Conservation (phyloP, 1,140 invertebrate genomes). For the Drosophila tropicalis region DNA sequence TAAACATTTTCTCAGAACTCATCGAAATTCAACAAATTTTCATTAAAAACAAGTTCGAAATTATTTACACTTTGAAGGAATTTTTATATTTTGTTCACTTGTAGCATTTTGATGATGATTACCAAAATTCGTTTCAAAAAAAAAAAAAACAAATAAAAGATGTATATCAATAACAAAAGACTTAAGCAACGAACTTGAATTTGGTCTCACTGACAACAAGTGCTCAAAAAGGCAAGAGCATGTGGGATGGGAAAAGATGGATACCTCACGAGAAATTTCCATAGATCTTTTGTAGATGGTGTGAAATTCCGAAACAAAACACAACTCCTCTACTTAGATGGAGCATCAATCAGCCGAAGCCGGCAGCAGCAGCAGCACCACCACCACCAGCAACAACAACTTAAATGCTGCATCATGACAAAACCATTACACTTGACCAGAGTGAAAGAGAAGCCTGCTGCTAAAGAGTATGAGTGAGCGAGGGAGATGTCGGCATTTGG, state of each 20-base stretch:
- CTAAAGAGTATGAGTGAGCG: background rate
- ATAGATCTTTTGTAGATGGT: slow-evolving; percentile 54
- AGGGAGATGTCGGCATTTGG: slow-evolving; percentile 69
- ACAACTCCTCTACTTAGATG: slow-evolving; percentile 66
- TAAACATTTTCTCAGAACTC: no score
- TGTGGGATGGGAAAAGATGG: slow-evolving; percentile 39
- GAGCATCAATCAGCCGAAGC: slow-evolving; percentile 74
- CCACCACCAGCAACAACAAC: slow-evolving; percentile 43
- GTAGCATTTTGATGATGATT: background rate
- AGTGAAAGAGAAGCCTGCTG: slow-evolving; percentile 23
- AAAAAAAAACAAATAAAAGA: background rate
- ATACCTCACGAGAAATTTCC: slow-evolving; percentile 52
- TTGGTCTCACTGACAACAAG: slow-evolving; percentile 19
- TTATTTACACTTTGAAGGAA: background rate
- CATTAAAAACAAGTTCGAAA: background rate
- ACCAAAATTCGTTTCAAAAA: background rate
- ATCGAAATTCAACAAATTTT: background rate
- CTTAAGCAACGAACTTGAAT: slow-evolving; percentile 50
- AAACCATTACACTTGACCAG: slow-evolving; percentile 81
- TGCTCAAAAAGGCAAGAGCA: slow-evolving; percentile 19
- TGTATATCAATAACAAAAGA: slow-evolving; percentile 31
- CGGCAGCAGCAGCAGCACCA: slow-evolving; percentile 54
- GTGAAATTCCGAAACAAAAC: slow-evolving; percentile 61
- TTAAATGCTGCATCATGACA: slow-evolving; percentile 81
- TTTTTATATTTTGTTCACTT: background rate